A percentile compares a stretch with the other conserved stretches of the same genome.
These are phyloP conservation scores for Amphiprion percula DNA, from an alignment of 2,113 vertebrate species.

Conservation along the genomic window DNA sequence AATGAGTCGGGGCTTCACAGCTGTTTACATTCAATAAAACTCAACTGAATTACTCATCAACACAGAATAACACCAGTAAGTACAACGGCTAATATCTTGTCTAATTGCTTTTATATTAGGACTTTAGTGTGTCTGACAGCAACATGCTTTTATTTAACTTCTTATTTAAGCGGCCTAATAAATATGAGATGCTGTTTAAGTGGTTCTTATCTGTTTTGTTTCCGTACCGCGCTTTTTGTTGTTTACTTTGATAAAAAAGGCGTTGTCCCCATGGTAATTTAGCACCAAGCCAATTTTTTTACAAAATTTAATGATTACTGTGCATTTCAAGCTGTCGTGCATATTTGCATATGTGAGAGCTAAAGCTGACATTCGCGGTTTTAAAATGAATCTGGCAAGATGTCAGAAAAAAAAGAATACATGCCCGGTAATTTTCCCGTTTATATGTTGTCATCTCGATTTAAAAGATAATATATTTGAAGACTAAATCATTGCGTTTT, in stretches of 20 bases:
- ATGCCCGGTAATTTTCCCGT: no score
- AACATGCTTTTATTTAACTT: not conserved
- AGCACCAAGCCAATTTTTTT: not conserved
- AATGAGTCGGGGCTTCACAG: not conserved
- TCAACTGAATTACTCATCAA: not conserved
- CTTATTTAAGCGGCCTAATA: not conserved
- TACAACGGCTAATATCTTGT: no score
- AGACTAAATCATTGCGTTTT: not conserved
- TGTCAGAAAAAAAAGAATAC: not conserved
- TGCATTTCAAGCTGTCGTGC: accelerated
- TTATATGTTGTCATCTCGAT: not conserved
- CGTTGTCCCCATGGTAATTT: not conserved
- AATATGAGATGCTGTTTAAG: not conserved
- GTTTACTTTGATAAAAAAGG: not conserved
- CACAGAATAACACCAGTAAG: not conserved
- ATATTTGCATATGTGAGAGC: accelerated
- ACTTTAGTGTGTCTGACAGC: not conserved
- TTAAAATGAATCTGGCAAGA: not conserved
- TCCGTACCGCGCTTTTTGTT: conserved; percentile 20
- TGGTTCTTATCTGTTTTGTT: not conserved
- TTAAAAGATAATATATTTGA: not conserved
- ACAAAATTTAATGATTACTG: accelerated
- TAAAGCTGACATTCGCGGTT: not conserved
- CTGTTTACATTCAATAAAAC: not conserved
- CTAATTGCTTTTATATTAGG: no score